Evolutionary conservation across 1,140 invertebrate genomes (phyloP).

Genomic region (Brachionus angularis): DNA sequence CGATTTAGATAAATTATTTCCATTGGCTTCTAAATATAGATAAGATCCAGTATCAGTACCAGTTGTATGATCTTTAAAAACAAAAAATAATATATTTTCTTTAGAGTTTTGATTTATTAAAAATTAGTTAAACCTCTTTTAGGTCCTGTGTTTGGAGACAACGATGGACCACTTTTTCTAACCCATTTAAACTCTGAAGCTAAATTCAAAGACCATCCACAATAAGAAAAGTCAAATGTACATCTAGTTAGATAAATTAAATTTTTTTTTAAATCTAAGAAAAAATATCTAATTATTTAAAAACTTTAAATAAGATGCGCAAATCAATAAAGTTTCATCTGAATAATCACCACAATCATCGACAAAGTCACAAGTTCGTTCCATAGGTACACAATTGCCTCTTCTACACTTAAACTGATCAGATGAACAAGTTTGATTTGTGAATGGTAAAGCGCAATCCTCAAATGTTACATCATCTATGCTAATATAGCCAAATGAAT

Average conservation of each 20-base stretch:
- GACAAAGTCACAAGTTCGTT: conserved; percentile 32
- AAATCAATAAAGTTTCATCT: conserved; percentile 35
- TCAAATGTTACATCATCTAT: conserved; percentile 42
- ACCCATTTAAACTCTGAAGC: background rate
- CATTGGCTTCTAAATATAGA: conserved; percentile 44
- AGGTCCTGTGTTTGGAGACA: conserved; percentile 34
- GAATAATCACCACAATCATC: conserved; percentile 44
- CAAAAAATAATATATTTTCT: conserved; percentile 71
- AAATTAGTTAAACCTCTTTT: background rate
- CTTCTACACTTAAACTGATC: conserved; percentile 52
- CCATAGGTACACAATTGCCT: conserved; percentile 52
- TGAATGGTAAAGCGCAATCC: conserved; percentile 45
- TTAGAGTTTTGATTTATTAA: too few relatives aligned
- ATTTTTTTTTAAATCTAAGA: conserved; percentile 38
- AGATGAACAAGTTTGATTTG: background rate
- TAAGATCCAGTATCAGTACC: conserved; percentile 37
- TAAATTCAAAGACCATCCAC: conserved; percentile 49
- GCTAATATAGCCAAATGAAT: conserved; percentile 63
- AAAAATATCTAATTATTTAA: too few relatives aligned
- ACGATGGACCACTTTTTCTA: conserved; percentile 24
- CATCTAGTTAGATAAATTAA: background rate
- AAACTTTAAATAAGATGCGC: conserved; percentile 15
- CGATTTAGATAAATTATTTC: conserved; percentile 48
- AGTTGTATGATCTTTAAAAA: conserved; percentile 27
- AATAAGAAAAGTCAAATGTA: conserved; percentile 49